Conservation (phyloP, 2,888 invertebrate species). For the Stegana nigrithorax region DNA sequence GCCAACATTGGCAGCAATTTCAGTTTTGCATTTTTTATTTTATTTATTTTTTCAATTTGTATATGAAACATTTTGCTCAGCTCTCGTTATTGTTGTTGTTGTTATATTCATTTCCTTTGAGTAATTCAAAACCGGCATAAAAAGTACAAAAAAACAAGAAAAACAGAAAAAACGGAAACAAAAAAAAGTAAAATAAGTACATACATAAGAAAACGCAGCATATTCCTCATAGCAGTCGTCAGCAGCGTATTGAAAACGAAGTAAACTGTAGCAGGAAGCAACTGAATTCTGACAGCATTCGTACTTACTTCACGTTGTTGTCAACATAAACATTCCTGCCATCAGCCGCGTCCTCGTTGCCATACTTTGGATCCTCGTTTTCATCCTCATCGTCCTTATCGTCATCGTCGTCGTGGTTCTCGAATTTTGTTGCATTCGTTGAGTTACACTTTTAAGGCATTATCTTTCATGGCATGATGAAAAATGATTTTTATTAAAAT, state of each 20-base stretch:
- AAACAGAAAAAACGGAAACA: background rate
- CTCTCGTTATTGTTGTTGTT: conserved; percentile 23
- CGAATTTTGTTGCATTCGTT: background rate
- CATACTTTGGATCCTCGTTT: too few species aligned
- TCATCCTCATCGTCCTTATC: too few species aligned
- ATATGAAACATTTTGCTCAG: conserved; percentile 6
- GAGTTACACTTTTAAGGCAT: background rate
- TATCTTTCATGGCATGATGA: conserved; percentile 12
- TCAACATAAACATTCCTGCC: background rate
- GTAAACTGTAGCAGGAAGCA: background rate
- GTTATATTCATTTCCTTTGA: conserved; percentile 50
- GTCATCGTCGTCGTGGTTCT: too few species aligned
- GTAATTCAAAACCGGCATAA: conserved; percentile 48
- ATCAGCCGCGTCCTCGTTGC: background rate
- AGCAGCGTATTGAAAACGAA: background rate
- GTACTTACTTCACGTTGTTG: background rate
- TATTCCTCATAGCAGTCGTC: too few species aligned
- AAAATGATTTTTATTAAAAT: conserved; percentile 13
- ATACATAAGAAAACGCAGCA: too few species aligned
- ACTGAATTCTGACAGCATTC: background rate
- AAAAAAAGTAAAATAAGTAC: too few species aligned
- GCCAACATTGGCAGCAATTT: background rate
- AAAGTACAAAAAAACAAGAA: background rate
- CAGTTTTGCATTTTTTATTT: conserved; percentile 1
- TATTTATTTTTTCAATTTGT: conserved; percentile 13